These are phyloP conservation scores for Seriola dumerili DNA, from an alignment of 2,113 vertebrate species.

Conservation along the genomic window DNA sequence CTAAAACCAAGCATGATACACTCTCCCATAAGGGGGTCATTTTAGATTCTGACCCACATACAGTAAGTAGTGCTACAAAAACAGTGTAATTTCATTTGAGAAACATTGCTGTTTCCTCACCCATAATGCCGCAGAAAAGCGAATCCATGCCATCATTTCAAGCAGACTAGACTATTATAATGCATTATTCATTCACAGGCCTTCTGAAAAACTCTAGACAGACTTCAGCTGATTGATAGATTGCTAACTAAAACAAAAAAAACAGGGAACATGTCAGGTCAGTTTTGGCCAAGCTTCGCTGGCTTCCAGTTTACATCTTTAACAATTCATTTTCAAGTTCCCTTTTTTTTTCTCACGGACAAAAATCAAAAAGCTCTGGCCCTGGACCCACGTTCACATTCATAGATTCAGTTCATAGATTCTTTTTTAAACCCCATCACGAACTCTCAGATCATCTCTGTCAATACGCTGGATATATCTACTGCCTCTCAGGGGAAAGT, in stretches of 20 bases:
- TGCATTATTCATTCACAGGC: conserved; percentile 33
- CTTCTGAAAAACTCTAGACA: conserved; percentile 2
- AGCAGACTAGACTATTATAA: not conserved
- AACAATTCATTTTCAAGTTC: conserved; percentile 1
- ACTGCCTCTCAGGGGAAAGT: not conserved
- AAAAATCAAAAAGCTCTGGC: not conserved
- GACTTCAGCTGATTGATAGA: conserved; percentile 2
- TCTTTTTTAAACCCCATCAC: conserved; percentile 8
- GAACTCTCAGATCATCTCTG: not conserved
- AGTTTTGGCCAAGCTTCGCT: not conserved
- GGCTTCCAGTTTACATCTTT: not conserved
- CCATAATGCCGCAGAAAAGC: not conserved
- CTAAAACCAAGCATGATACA: not conserved
- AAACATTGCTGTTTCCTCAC: not conserved
- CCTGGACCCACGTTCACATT: not conserved
- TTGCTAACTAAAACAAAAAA: conserved; percentile 2
- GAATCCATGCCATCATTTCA: not conserved
- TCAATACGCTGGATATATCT: not conserved
- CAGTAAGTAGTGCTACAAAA: not conserved
- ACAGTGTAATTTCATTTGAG: not conserved
- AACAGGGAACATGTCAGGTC: not conserved
- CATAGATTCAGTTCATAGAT: not conserved
- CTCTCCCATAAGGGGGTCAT: not conserved
- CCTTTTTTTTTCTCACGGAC: not conserved
- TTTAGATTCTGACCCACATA: conserved; percentile 3